Percentiles rank a stretch among this genome's conserved stretches.
Conservation (phyloP, 2,797 vertebrate species). For the Spizella passerina region DNA sequence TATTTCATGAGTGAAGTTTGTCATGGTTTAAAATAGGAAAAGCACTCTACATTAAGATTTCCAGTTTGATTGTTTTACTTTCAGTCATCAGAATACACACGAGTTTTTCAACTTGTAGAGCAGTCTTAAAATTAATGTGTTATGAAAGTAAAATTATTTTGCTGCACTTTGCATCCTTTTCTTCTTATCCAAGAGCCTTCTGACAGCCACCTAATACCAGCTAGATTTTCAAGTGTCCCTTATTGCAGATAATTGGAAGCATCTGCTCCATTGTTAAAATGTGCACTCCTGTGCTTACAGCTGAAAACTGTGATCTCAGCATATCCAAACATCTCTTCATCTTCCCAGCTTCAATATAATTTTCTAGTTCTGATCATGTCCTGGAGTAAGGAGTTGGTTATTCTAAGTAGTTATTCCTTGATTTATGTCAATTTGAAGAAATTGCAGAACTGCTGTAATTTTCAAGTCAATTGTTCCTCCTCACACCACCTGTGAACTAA, state of each 20-base stretch:
- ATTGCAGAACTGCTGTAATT: not conserved
- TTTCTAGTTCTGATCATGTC: slow-evolving; percentile 6
- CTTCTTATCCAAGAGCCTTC: not conserved
- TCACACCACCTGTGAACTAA: not conserved
- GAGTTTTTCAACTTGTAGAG: not conserved
- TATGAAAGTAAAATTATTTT: not conserved
- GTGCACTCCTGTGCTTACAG: not conserved
- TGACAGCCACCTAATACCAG: not conserved
- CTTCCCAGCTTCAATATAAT: not conserved
- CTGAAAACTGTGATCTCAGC: slow-evolving; percentile 9
- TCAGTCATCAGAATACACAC: not conserved
- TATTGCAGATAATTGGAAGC: slow-evolving; percentile 26
- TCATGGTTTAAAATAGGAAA: not conserved
- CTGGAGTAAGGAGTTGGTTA: not conserved
- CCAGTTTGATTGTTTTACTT: not conserved
- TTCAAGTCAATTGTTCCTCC: not conserved
- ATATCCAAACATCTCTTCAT: not conserved
- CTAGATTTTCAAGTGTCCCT: slow-evolving; percentile 3
- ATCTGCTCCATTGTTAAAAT: slow-evolving; percentile 8
- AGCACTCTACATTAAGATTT: not conserved
- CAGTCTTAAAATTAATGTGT: not conserved
- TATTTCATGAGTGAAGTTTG: not conserved
- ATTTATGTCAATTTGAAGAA: slow-evolving; percentile 4
- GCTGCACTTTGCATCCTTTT: not conserved
- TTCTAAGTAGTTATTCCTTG: slow-evolving; percentile 14